Conservation (phyloP, 2,113 vertebrate species). For the Clarias macrocephalus region DNA sequence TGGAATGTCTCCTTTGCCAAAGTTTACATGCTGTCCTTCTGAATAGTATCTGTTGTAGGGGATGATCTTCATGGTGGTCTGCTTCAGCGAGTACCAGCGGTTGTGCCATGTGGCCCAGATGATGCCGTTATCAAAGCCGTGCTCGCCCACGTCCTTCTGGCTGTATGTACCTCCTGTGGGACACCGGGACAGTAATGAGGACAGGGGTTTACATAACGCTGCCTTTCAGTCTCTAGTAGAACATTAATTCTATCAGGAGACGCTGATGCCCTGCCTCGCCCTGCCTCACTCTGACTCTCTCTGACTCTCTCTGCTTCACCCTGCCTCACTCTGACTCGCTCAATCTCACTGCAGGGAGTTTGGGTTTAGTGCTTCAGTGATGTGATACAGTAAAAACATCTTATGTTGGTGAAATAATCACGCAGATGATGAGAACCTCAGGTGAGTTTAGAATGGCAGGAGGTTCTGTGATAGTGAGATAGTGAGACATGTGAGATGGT, state of each 20-base stretch:
- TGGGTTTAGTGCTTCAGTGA: no score
- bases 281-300: no score
- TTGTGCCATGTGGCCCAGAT: conserved; percentile 90
- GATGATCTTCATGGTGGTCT: conserved; percentile 92
- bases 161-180: conserved; percentile 82
- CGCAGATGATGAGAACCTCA: no score
- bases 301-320: no score
- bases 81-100: conserved; percentile 95
- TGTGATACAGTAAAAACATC: no score
- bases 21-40: conserved; percentile 79
- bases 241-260: background rate
- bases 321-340: no score
- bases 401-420: no score
- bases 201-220: background rate
- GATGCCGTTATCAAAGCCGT: conserved; percentile 86
- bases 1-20: conserved; percentile 56
- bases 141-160: conserved; percentile 71
- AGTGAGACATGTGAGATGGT: no score
- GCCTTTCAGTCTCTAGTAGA: background rate
- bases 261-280: no score
- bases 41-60: conserved; percentile 76
- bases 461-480: no score
- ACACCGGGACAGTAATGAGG: background rate
- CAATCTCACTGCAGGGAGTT: no score
- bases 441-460: no score